Evolutionary conservation across 2,888 invertebrate genomes (phyloP), one percentile per base, ranked within the genome.

Genomic region (Zootermopsis nevadensis): DNA sequence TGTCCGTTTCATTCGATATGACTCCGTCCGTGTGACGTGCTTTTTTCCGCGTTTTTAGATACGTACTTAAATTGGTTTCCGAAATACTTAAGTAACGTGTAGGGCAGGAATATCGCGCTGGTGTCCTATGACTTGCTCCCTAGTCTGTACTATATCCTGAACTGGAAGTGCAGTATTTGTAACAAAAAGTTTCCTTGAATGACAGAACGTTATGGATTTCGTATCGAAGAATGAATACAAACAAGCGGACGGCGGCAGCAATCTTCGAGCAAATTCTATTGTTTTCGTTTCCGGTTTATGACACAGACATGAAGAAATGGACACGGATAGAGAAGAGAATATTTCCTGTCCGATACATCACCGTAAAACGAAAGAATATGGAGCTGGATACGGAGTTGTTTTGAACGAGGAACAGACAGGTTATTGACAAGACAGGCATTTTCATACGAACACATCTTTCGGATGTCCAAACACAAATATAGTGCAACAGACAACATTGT

Each of bases 281-380:
- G n/a, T 60, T 60, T 60, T 15, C n/a, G n/a, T 6, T 27, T 27
- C 60, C 33, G 12, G 2, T 69, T 31, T 69, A 10, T 69, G 33
- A 33, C 69, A 31, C 10, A 33, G 69, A 30, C 19, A 69, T 33
- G 33, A 27, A 69, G 69, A 33, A 69, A 69, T 22, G 15, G 33
- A 33, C 15, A 15, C 31, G 33, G 33, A 69, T 33, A 69, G 24
- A 69, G 69, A 6, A 7, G 33, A 69, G 69, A 33, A 33, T 69
- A 69, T 69, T 69, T 31, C 19, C 69, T 69, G 33, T 69, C 69
- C 69, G 33, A 33, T 69, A 69, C 33, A 6, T 33, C 30, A 69
- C 30, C 22, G 69, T 33, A 69, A 67, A 67, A 27, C 19, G n/a
- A 67, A 67, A 69, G 33, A 27, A 12, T 33, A 10, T 19, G n/a